Evolutionary conservation across 2,113 vertebrate species (phyloP).

Genomic region (Rattus rattus): DNA sequence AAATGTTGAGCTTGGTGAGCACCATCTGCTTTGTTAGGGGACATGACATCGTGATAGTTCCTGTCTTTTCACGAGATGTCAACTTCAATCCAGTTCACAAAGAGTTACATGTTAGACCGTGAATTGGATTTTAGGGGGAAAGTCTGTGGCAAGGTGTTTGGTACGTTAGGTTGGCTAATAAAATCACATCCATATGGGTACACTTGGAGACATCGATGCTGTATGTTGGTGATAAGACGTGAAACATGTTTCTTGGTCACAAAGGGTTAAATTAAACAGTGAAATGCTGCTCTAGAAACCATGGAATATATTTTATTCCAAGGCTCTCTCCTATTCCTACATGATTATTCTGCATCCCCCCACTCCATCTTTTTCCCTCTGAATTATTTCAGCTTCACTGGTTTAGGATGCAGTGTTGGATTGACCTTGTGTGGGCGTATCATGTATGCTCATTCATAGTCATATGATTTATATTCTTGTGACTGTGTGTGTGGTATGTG

Average conservation of each 20-base stretch:
- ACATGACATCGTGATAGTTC: constrained; percentile 34
- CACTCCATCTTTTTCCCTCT: background rate
- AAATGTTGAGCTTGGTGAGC: background rate
- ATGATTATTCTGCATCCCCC: background rate
- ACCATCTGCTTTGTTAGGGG: background rate
- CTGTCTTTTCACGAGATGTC: background rate
- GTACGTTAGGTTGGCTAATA: constrained; percentile 24
- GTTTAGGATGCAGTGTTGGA: background rate
- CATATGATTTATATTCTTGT: background rate
- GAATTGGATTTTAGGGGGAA: background rate
- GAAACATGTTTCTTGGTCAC: background rate
- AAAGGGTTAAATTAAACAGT: background rate
- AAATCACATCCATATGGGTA: background rate
- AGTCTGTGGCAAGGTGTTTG: background rate
- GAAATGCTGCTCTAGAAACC: background rate
- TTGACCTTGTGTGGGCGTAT: background rate
- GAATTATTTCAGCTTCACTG: background rate
- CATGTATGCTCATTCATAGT: background rate
- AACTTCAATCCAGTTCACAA: background rate
- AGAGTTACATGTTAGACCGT: background rate
- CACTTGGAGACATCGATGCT: background rate
- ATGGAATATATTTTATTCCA: background rate
- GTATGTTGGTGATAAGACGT: background rate
- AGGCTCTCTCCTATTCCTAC: background rate
- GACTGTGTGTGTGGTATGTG: background rate